phyloP scores from a whole-genome alignment of 2,113 vertebrate genomes.

The Ammodytes marinus region DNA sequence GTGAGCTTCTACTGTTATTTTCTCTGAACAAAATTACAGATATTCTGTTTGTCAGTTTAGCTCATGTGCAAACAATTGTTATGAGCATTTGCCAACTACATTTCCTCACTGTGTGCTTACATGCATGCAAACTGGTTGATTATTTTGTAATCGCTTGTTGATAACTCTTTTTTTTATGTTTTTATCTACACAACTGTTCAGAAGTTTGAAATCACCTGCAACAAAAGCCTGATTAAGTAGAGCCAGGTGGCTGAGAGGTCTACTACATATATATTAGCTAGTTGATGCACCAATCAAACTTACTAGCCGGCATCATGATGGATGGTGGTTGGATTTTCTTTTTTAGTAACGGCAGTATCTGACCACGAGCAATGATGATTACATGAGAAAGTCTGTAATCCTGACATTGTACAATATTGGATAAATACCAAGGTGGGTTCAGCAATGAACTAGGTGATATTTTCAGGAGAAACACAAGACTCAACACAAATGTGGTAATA shows the following conservation, averaged over 20 bases:
- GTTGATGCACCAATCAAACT: too few species aligned
- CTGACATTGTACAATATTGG: too few species aligned
- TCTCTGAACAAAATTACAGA: not conserved
- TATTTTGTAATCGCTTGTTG: not conserved
- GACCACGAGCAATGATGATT: too few species aligned
- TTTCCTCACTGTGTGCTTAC: not conserved
- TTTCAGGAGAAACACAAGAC: slow-evolving; percentile 42
- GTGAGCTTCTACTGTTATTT: not conserved
- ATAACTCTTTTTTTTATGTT: not conserved
- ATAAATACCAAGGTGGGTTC: too few species aligned
- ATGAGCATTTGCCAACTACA: not conserved
- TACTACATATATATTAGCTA: too few species aligned
- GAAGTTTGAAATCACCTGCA: not conserved
- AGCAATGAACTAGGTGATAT: not conserved
- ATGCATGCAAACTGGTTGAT: not conserved
- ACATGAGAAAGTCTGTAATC: too few species aligned
- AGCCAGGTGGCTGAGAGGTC: too few species aligned
- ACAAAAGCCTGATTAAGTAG: too few species aligned
- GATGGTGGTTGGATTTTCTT: too few species aligned
- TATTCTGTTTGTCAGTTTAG: not conserved
- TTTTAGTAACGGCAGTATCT: too few species aligned
- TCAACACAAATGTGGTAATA: slow-evolving; percentile 46
- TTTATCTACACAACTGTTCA: not conserved
- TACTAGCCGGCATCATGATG: too few species aligned
- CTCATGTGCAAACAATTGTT: not conserved